These are phyloP conservation scores for Araneus ventricosus DNA, from an alignment of 1,140 invertebrate species.

Conservation along the genomic window DNA sequence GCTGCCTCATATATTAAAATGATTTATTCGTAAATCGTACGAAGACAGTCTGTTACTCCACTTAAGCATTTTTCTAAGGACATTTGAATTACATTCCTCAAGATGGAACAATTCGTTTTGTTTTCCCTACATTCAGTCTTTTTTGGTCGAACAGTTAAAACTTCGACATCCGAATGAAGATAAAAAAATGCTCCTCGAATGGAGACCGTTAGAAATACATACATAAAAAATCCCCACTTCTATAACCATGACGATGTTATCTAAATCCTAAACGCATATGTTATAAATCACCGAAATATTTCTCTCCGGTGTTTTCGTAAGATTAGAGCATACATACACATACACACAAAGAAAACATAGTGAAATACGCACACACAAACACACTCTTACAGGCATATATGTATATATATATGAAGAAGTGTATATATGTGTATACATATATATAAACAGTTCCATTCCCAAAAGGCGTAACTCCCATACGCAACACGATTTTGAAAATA, in stretches of 20 bases:
- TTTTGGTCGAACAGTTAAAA: slow-evolving; percentile 1
- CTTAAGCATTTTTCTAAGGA: slow-evolving; percentile 11
- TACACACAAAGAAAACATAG: slow-evolving; percentile 60
- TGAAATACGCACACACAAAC: slow-evolving; percentile 50
- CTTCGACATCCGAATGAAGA: slow-evolving; percentile 14
- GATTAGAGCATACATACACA: slow-evolving; percentile 33
- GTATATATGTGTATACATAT: slow-evolving; percentile 52
- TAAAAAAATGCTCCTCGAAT: not conserved
- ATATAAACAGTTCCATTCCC: slow-evolving; percentile 55
- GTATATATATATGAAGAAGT: slow-evolving; percentile 2
- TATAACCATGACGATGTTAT: slow-evolving; percentile 71
- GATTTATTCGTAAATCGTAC: not conserved
- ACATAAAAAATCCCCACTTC: slow-evolving; percentile 55
- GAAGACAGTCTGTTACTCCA: slow-evolving; percentile 7
- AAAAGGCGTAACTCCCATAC: slow-evolving; percentile 38
- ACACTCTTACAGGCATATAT: slow-evolving; percentile 45
- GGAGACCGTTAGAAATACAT: slow-evolving; percentile 37
- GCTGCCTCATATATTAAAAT: too few relatives aligned
- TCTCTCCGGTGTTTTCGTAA: slow-evolving; percentile 68
- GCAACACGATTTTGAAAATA: slow-evolving; percentile 73
- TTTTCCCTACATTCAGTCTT: not conserved
- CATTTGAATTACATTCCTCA: slow-evolving; percentile 30
- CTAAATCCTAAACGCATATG: slow-evolving; percentile 74
- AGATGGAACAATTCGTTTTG: slow-evolving; percentile 9
- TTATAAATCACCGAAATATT: slow-evolving; percentile 73